Percentiles rank a stretch among this genome's conserved stretches.
Evolutionary conservation across 2,888 invertebrate genomes (phyloP).

Genomic region (Clistopyga incitator): DNA sequence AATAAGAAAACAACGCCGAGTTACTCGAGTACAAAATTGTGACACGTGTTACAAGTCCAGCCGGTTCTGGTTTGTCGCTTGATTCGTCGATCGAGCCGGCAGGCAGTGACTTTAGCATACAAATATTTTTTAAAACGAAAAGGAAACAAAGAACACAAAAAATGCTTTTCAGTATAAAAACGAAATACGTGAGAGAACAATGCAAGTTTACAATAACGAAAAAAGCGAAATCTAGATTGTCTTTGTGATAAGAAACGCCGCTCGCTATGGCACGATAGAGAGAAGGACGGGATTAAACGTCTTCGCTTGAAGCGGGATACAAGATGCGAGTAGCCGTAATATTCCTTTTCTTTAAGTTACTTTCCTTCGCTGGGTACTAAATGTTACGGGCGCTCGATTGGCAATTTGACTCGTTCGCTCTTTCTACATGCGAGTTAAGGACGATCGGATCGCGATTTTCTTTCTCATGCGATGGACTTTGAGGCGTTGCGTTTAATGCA

Average conservation of each 20-base stretch:
- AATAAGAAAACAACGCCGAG: constrained; percentile 28
- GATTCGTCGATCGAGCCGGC: constrained; percentile 56
- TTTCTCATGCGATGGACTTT: constrained; percentile 3
- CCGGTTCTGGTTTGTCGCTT: constrained; percentile 44
- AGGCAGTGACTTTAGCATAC: constrained; percentile 71
- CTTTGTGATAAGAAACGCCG: constrained; percentile 50
- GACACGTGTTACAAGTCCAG: constrained; percentile 45
- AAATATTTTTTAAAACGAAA: constrained; percentile 46
- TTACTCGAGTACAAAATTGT: constrained; percentile 53
- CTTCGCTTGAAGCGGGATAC: constrained; percentile 42
- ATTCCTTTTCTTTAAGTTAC: constrained; percentile 32
- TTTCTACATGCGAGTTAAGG: neutral
- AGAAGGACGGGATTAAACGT: constrained; percentile 42
- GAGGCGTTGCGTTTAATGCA: constrained; percentile 3
- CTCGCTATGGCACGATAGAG: constrained; percentile 65
- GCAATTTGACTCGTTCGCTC: constrained; percentile 21
- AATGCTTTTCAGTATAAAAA: constrained; percentile 16
- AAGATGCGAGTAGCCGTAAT: constrained; percentile 20
- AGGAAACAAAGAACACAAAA: constrained; percentile 26
- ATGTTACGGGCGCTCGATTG: constrained; percentile 16
- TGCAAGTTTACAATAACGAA: constrained; percentile 8
- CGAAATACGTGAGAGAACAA: constrained; percentile 4
- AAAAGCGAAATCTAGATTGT: constrained; percentile 43
- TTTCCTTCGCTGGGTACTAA: constrained; percentile 26
- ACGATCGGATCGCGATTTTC: constrained; percentile 2